Conservation (phyloP, 1,140 invertebrate genomes). For the Reticulitermes speratus region DNA sequence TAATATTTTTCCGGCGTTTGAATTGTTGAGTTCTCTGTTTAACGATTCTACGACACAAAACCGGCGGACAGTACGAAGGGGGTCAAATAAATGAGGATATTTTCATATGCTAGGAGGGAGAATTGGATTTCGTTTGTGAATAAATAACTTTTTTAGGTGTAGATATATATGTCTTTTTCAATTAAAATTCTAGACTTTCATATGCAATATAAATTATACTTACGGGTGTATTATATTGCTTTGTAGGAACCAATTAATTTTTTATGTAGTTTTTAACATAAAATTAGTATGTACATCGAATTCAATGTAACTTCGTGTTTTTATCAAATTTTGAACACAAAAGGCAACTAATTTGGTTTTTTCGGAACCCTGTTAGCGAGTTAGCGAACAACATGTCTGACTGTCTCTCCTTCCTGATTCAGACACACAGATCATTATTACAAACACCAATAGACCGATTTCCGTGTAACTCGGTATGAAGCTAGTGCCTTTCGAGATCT, state of each 20-base stretch:
- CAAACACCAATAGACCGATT: too few relatives aligned
- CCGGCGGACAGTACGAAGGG: neutral
- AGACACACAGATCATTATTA: too few relatives aligned
- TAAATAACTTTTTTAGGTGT: slow-evolving; percentile 4
- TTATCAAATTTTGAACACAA: too few relatives aligned
- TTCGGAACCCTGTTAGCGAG: too few relatives aligned
- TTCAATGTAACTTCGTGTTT: too few relatives aligned
- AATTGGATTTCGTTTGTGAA: slow-evolving; percentile 13
- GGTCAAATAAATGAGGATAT: neutral
- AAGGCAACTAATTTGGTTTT: too few relatives aligned
- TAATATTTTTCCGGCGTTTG: neutral
- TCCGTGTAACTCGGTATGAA: too few relatives aligned
- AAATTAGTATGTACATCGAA: too few relatives aligned
- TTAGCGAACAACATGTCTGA: too few relatives aligned
- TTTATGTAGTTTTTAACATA: too few relatives aligned
- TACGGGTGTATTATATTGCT: neutral
- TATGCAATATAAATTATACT: slow-evolving; percentile 9
- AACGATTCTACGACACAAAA: neutral
- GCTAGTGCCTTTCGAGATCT: too few relatives aligned
- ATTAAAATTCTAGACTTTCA: neutral
- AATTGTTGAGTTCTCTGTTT: neutral
- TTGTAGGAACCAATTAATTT: neutral
- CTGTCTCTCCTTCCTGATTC: too few relatives aligned
- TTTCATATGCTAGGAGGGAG: neutral
- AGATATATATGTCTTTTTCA: neutral